Conservation (phyloP, 1,140 invertebrate species). For the Orchesella cincta region DNA sequence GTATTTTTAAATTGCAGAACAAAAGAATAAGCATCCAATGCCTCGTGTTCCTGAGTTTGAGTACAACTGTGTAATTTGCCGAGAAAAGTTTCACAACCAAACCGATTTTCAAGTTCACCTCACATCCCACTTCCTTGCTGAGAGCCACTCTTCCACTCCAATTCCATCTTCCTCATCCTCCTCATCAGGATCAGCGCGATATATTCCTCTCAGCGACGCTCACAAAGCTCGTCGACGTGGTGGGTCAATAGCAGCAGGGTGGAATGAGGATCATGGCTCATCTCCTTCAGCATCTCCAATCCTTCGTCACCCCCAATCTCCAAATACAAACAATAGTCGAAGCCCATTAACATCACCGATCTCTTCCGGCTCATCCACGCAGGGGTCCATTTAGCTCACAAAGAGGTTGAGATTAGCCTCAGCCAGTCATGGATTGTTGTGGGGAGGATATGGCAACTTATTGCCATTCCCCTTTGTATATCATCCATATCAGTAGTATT, state of each 20-base stretch:
- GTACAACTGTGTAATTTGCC: slow-evolving; percentile 46
- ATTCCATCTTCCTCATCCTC: background rate
- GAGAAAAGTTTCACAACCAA: slow-evolving; percentile 38
- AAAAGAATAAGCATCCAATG: background rate
- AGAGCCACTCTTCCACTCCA: background rate
- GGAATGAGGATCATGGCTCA: background rate
- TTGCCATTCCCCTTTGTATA: background rate
- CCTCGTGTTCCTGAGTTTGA: slow-evolving; percentile 25
- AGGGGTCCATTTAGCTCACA: slow-evolving; percentile 14
- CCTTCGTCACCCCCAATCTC: background rate
- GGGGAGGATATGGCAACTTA: too few species aligned
- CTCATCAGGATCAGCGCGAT: slow-evolving; percentile 23
- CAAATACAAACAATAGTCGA: background rate
- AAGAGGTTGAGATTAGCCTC: background rate
- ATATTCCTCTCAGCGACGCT: slow-evolving; percentile 23
- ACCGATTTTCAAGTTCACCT: slow-evolving; percentile 44
- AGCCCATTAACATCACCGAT: background rate
- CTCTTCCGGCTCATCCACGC: slow-evolving; percentile 2
- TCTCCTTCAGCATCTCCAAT: background rate
- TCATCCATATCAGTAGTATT: slow-evolving; percentile 5
- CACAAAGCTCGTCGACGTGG: background rate
- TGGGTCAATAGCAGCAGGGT: background rate
- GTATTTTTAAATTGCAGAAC: background rate
- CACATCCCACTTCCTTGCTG: slow-evolving; percentile 36
- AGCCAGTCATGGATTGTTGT: too few species aligned